These are phyloP conservation scores for Aphodius sticticus DNA, from an alignment of 2,888 invertebrate species.

Conservation along the genomic window DNA sequence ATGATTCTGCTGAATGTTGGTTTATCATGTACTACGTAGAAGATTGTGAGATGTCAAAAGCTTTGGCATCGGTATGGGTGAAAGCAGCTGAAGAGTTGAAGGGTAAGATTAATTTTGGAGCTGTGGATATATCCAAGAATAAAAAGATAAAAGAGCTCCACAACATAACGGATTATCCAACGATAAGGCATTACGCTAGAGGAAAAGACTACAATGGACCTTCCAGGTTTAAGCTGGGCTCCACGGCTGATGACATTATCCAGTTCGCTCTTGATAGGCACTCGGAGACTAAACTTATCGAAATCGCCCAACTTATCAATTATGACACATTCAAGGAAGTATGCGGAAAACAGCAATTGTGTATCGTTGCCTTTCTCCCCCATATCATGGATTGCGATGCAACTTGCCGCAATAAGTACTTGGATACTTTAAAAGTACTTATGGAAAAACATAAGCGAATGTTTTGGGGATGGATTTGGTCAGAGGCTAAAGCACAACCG, in stretches of 20 bases:
- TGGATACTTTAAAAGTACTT: slow-evolving; percentile 74
- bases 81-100: slow-evolving; percentile 88
- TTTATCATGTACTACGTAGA: slow-evolving; percentile 94
- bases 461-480: slow-evolving; percentile 97
- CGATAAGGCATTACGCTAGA: slow-evolving; percentile 86
- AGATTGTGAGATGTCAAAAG: slow-evolving; percentile 70
- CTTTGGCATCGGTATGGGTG: slow-evolving; percentile 89
- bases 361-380: slow-evolving; percentile 91
- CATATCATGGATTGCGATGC: slow-evolving; percentile 97
- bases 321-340: slow-evolving; percentile 72
- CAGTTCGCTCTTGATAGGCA: slow-evolving; percentile 68
- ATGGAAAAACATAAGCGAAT: slow-evolving; percentile 94
- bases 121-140: slow-evolving; percentile 91
- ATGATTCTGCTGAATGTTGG: slow-evolving; percentile 91
- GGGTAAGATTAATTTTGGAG: slow-evolving; percentile 91
- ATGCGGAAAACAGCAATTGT: slow-evolving; percentile 89
- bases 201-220: slow-evolving; percentile 73
- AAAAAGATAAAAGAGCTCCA: slow-evolving; percentile 78
- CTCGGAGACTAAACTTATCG: slow-evolving; percentile 68
- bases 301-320: slow-evolving; percentile 69
- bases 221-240: slow-evolving; percentile 71
- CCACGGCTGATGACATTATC: slow-evolving; percentile 85
- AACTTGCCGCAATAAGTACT: slow-evolving; percentile 87
- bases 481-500: slow-evolving; percentile 84
- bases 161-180: slow-evolving; percentile 88